Percentiles rank a stretch among this genome's conserved stretches.
Evolutionary conservation across 2,888 invertebrate genomes (phyloP).

Genomic region (Acanthosoma haemorrhoidale): DNA sequence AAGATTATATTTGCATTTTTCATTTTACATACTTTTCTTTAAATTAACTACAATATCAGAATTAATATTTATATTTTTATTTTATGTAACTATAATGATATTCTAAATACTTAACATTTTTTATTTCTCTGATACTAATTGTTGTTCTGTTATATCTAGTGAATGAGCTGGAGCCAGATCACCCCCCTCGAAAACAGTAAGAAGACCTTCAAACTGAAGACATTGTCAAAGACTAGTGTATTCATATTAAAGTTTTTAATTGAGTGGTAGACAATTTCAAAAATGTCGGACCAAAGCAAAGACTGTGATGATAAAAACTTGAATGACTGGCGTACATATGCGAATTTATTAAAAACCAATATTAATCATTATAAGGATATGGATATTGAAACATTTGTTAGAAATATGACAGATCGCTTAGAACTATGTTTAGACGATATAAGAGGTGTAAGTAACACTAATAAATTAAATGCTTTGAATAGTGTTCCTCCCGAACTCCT

Average conservation of each 20-base stretch:
- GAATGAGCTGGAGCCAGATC: constrained; percentile 97
- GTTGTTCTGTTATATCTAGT: constrained; percentile 92
- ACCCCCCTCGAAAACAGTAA: constrained; percentile 90
- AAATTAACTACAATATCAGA: no score
- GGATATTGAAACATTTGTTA: neutral
- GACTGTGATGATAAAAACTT: neutral
- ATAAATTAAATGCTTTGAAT: neutral
- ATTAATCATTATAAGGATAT: neutral
- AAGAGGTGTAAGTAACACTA: neutral
- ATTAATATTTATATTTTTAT: no score
- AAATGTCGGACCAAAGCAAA: no score
- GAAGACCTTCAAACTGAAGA: constrained; percentile 97
- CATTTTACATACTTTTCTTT: no score
- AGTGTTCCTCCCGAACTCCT: neutral
- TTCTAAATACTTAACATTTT: no score
- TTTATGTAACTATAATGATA: no score
- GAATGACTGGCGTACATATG: neutral
- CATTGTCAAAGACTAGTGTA: constrained; percentile 91
- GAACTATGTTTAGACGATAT: no score
- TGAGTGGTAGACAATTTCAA: constrained; percentile 69
- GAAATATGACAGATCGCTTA: neutral
- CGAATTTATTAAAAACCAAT: neutral
- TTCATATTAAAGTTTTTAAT: constrained; percentile 96
- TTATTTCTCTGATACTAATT: constrained; percentile 64
- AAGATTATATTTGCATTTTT: no score